phyloP scores from a whole-genome alignment of 2,797 vertebrate species.

The Sebastes minor region DNA sequence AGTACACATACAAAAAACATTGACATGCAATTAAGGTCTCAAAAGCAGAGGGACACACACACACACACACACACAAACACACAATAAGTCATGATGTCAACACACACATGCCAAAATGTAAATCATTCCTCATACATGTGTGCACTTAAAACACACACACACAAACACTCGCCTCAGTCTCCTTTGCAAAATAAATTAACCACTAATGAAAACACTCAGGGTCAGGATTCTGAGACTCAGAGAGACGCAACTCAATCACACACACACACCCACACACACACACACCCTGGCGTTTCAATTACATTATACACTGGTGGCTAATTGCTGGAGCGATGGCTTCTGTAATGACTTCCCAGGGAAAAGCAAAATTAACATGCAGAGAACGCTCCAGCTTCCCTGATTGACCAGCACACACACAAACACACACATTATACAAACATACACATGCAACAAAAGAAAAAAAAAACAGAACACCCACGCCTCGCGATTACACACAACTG shows the following conservation, averaged over 20 bases:
- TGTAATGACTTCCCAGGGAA: constrained; percentile 48
- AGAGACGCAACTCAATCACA: not conserved
- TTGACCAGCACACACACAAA: constrained; percentile 6
- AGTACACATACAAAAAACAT: not conserved
- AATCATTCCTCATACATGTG: not conserved
- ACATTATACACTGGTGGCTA: constrained; percentile 52
- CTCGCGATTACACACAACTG: not conserved
- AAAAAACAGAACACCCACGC: not conserved
- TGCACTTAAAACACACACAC: not conserved
- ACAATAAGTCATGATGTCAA: not conserved
- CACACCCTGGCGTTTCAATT: constrained; percentile 27
- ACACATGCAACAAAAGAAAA: not conserved
- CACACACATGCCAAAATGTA: not conserved
- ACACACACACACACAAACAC: not conserved
- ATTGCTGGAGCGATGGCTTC: constrained; percentile 47
- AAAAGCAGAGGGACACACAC: not conserved
- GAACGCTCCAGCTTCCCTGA: constrained; percentile 7
- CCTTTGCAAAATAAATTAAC: constrained; percentile 22
- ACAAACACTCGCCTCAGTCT: not conserved
- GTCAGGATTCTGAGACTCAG: constrained; percentile 5
- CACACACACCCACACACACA: not conserved
- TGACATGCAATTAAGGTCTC: not conserved
- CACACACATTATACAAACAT: not conserved
- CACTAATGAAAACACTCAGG: constrained; percentile 28
- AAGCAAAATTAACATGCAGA: constrained; percentile 35